Evolutionary conservation across 2,888 invertebrate species (phyloP).

Genomic region (Gonocerus acuteangulatus): DNA sequence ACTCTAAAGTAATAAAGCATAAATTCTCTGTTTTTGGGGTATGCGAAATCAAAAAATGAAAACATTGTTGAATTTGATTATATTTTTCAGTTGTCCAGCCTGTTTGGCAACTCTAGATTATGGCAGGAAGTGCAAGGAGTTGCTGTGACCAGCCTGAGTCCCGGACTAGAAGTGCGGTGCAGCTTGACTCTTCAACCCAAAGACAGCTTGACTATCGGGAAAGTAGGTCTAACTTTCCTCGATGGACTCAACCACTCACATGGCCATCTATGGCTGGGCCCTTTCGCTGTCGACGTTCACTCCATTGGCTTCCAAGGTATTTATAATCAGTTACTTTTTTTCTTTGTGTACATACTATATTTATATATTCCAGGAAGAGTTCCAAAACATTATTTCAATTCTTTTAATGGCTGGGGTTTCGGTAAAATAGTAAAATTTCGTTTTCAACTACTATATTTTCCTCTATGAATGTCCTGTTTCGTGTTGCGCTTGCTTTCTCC

Average conservation of each 20-base stretch:
- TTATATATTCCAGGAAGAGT: background rate
- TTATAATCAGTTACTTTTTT: background rate
- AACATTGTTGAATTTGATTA: too few relatives aligned
- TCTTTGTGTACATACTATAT: background rate
- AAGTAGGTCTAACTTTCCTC: slow-evolving; percentile 42
- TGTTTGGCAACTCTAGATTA: slow-evolving; percentile 36
- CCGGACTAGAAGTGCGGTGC: slow-evolving; percentile 38
- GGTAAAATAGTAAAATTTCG: too few relatives aligned
- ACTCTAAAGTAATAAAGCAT: too few relatives aligned
- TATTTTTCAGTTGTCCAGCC: slow-evolving; percentile 38
- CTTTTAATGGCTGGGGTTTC: too few relatives aligned
- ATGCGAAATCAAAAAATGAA: too few relatives aligned
- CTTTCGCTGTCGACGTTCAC: slow-evolving; percentile 41
- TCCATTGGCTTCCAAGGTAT: slow-evolving; percentile 42
- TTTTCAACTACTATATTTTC: too few relatives aligned
- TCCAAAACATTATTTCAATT: background rate
- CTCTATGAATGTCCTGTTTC: too few relatives aligned
- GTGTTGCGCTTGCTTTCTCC: too few relatives aligned
- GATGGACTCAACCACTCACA: slow-evolving; percentile 41
- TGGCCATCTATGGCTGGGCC: slow-evolving; percentile 41
- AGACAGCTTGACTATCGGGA: slow-evolving; percentile 40
- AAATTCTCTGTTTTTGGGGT: too few relatives aligned
- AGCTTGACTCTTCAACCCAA: slow-evolving; percentile 38
- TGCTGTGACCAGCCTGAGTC: slow-evolving; percentile 35
- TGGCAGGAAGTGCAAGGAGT: slow-evolving; percentile 37